Conservation (phyloP, 2,113 vertebrate genomes). For the Pleuronectes platessa region DNA sequence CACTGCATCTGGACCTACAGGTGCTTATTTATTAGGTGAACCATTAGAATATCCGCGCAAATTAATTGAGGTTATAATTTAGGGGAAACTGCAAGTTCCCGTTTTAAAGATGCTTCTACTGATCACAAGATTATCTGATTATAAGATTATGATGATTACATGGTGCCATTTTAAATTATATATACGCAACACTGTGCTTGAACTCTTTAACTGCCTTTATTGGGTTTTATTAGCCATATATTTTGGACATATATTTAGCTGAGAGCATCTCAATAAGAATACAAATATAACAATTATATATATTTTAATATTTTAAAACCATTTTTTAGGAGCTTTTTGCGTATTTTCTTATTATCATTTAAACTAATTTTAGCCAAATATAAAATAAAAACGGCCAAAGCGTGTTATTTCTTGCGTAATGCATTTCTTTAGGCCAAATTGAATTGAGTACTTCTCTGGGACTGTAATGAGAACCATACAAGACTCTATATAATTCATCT, state of each 20-base stretch:
- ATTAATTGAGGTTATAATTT: neutral
- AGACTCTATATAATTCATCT: neutral
- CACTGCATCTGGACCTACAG: neutral
- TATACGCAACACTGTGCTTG: too few species aligned
- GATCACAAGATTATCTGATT: neutral
- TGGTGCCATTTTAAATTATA: too few species aligned
- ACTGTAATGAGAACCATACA: too few species aligned
- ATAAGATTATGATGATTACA: too few species aligned
- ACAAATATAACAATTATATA: neutral
- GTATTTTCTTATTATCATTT: neutral
- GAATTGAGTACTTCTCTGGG: too few species aligned
- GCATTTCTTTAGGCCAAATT: too few species aligned
- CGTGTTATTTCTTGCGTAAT: neutral
- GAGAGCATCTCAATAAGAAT: neutral
- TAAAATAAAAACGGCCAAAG: neutral
- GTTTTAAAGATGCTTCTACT: neutral
- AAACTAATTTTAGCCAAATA: neutral
- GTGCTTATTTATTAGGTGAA: conserved; percentile 5
- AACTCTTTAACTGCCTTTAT: neutral
- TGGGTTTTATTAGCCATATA: neutral
- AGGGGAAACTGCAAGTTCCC: neutral
- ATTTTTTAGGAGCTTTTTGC: neutral
- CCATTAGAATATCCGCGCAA: neutral
- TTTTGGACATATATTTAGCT: neutral
- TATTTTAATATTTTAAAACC: too few species aligned